Base-by-base conservation (phyloP, 2,888 invertebrate genomes). In the Microctonus aethiopoides region DNA sequence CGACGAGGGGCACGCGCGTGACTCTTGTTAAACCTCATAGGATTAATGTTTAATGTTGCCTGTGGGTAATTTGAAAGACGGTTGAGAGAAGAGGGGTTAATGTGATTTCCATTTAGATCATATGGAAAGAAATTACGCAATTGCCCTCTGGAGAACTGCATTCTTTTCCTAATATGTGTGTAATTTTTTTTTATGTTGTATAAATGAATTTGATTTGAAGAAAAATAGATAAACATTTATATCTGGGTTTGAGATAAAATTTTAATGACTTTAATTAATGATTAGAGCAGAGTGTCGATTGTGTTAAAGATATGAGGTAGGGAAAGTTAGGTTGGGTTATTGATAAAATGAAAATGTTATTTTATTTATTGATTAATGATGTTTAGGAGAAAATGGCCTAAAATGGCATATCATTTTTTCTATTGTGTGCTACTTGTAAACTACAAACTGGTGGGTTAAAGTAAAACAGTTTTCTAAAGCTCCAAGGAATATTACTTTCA, bases 91-190 rank as follows among this genome's bases (percentile, higher is more conserved):
- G n/a, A 34, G 59, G 59, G 34, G 46, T 59, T 51, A 32, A 63
- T 20, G 51, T 51, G 20, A 10, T 32, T 29, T 63, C 29, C 41
- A 63, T 20, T 63, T 51, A 46, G 51, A 39, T 29, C 32, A 46
- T 26, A 39, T 34, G 34, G 5, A 56, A 22, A n/a, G 32, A 41
- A 22, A 36, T 54, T 64, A 51, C 60, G 36, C 61, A 65, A 65
- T 65, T 34, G 51, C 54, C 57, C 34, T 41, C 36, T 64, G 41
- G 52, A 13, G 46, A 36, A 56, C 26, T n/a, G 32, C 57, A 68
- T 63, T 64, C 32, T 51, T 64, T 34, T 41, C 69, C 64, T 69
- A 59, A 64, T 60, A 69, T 26, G 60, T 64, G 20, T 24, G 24
- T 60, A 2, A 32, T 57, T 52, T 67, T 32, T 11, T 2, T 26